Evolutionary conservation across 2,113 vertebrate genomes (phyloP), one percentile per base, ranked within the genome.

Genomic region (Phylloscopus whistleri): DNA sequence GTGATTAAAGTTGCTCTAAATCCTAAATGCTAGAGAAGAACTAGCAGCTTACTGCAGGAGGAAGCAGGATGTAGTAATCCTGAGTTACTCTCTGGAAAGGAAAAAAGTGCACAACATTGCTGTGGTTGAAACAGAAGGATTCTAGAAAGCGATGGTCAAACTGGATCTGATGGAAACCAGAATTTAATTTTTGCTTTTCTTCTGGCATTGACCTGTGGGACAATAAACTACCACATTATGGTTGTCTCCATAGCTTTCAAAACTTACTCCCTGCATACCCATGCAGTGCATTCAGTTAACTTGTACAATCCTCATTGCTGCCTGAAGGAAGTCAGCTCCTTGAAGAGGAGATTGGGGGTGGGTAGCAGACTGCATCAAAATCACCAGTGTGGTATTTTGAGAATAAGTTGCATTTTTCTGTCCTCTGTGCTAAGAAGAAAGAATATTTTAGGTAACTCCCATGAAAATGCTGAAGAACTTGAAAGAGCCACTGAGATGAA

Each of bases 401-500:
- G 95, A 96, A 77, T 89, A 96, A 97, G 96, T 90, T 97, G 74
- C 72, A 13, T 96, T 97, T 97, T 96, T 96, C 77, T 97, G 53
- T 98, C 59, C 74, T 92, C 91, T 96, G 4, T 93, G 72, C 94
- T 55, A 97, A 99, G 99, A 97, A 99, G 99, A 87, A 98, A 99
- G 91, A 98, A 98, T 63, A 97, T 98, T 94, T 97, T 99, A 98
- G 99, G 99, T 97, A 98, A 98, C 33, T 87, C 97, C 79, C 97
- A 97, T 82, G 98, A 98, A 97, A 98, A 97, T 79, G 82, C 88
- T 20, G 98, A 99, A 84, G 99, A 99, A 95, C 98, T 99, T 87
- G 98, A 99, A 87, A 98, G 98, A 94, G 97, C 98, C 85, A 98
- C 98, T 96, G 99, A 99, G 6, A 96, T 98, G 97, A 98, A 98